Percentiles rank a stretch among this genome's conserved stretches.
Evolutionary conservation across 2,888 invertebrate genomes (phyloP).

Genomic region (Endomychus coccineus): DNA sequence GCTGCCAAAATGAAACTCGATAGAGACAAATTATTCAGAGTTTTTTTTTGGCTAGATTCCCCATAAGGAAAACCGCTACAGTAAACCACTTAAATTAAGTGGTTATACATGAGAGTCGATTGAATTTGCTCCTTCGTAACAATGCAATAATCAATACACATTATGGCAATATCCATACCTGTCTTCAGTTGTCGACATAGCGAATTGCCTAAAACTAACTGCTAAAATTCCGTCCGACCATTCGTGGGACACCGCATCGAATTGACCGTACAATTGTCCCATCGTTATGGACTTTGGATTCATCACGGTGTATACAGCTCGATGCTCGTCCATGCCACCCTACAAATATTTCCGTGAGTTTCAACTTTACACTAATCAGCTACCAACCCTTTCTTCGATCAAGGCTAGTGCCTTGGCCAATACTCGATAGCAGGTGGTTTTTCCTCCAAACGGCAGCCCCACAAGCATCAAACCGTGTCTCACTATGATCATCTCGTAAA

Average conservation of each 20-base stretch:
- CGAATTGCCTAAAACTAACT: slow-evolving; percentile 73
- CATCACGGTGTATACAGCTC: slow-evolving; percentile 71
- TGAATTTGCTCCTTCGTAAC: no score
- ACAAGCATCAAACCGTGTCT: slow-evolving; percentile 93
- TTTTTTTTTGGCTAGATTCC: no score
- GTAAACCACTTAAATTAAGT: no score
- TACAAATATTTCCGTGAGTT: no score
- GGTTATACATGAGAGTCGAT: no score
- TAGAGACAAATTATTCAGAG: no score
- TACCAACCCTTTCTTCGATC: slow-evolving; percentile 67
- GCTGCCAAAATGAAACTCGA: no score
- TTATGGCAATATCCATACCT: no score
- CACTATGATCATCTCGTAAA: slow-evolving; percentile 93
- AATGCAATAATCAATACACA: no score
- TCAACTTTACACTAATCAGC: background rate
- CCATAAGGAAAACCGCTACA: no score
- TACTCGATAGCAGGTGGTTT: slow-evolving; percentile 76
- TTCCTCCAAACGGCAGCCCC: slow-evolving; percentile 87
- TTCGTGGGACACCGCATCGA: slow-evolving; percentile 90
- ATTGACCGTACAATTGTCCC: slow-evolving; percentile 92
- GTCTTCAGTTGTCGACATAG: slow-evolving; percentile 64
- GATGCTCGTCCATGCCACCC: slow-evolving; percentile 67
- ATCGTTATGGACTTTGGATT: slow-evolving; percentile 95
- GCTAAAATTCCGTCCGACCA: slow-evolving; percentile 89
- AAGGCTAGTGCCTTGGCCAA: slow-evolving; percentile 74